A percentile compares a stretch with the other conserved stretches of the same genome.
Conservation (phyloP, 1,140 invertebrate species). For the Lepidotrigona ventralis region DNA sequence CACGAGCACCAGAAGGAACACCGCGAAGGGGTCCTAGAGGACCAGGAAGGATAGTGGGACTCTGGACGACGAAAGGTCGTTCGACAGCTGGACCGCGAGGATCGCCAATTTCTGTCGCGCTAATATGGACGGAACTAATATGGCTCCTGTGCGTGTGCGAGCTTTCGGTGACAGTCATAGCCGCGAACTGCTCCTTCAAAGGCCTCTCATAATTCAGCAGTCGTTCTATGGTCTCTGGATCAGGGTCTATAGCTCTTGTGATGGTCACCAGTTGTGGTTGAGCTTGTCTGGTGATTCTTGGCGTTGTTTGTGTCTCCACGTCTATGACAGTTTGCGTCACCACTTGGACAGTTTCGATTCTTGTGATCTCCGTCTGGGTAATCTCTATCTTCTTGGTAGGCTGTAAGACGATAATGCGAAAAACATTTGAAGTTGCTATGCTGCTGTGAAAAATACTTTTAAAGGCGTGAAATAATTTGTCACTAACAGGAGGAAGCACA, state of each 20-base stretch:
- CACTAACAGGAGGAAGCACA: background rate
- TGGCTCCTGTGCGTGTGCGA: slow-evolving; percentile 23
- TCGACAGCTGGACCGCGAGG: background rate
- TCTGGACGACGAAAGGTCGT: background rate
- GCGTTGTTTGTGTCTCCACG: background rate
- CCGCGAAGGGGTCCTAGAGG: too few relatives aligned
- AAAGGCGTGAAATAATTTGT: background rate
- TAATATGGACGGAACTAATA: slow-evolving; percentile 3
- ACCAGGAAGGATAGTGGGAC: background rate
- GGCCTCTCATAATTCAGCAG: slow-evolving; percentile 7
- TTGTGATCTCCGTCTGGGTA: slow-evolving; percentile 24
- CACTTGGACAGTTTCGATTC: slow-evolving; percentile 27
- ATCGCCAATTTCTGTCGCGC: background rate
- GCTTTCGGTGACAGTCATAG: background rate
- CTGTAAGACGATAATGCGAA: background rate
- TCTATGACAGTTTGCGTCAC: slow-evolving; percentile 19
- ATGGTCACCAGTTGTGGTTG: background rate
- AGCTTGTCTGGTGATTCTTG: background rate
- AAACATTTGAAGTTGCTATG: too few relatives aligned
- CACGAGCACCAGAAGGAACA: background rate
- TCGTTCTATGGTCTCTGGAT: slow-evolving; percentile 11
- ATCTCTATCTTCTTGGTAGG: background rate
- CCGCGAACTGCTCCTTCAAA: slow-evolving; percentile 17
- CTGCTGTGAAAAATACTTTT: background rate
- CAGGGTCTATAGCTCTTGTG: slow-evolving; percentile 13